Percentiles rank a stretch among this genome's conserved stretches.
These are phyloP conservation scores for Amblyjoppa proteus DNA, from an alignment of 2,888 invertebrate species.

Conservation along the genomic window DNA sequence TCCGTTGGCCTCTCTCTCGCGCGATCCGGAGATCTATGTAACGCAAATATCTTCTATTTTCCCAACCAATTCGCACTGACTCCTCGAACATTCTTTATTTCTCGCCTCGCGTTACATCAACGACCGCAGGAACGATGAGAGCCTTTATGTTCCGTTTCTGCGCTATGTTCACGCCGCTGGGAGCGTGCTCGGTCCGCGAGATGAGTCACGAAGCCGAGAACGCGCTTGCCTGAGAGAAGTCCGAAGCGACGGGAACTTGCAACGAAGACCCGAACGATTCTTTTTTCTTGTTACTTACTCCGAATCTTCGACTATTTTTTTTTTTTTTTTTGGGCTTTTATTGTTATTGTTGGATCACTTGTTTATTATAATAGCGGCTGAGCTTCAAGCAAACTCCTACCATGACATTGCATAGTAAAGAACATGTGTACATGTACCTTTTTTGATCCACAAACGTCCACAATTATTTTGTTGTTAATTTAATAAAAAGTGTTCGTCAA, in stretches of 20 bases:
- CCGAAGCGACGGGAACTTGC: constrained; percentile 20
- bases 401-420: no score
- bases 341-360: background rate
- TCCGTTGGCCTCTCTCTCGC: background rate
- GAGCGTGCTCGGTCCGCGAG: constrained; percentile 23
- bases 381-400: background rate
- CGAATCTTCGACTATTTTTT: no score
- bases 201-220: constrained; percentile 42
- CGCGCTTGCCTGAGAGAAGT: constrained; percentile 4
- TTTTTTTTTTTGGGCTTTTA: background rate
- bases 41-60: constrained; percentile 40
- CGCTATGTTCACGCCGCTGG: constrained; percentile 19
- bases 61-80: constrained; percentile 32
- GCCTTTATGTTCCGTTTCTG: background rate
- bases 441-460: no score
- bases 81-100: constrained; percentile 25
- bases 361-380: background rate
- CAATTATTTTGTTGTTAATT: no score
- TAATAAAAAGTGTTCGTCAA: no score
- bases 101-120: constrained; percentile 58
- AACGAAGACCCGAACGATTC: background rate
- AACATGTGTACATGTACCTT: no score
- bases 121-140: constrained; percentile 15
- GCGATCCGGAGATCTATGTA: constrained; percentile 21
- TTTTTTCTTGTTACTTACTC: background rate